Conservation (phyloP, 2,113 vertebrate species). For the Daphoenositta chrysoptera region DNA sequence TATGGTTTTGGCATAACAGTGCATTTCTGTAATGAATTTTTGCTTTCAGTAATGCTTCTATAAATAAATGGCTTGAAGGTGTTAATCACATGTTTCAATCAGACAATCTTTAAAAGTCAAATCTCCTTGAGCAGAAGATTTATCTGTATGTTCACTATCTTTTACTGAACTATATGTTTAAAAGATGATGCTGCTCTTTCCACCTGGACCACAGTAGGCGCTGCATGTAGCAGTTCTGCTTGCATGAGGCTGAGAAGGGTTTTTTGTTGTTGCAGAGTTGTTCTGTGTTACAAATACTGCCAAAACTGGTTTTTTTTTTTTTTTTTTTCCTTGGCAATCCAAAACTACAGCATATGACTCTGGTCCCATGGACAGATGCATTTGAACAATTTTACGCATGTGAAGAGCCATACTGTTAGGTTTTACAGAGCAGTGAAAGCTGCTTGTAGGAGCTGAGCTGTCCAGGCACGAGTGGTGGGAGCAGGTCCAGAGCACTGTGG, state of each 20-base stretch:
- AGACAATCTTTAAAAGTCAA: not conserved
- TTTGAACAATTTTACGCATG: not conserved
- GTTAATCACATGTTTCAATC: not conserved
- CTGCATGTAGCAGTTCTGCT: not conserved
- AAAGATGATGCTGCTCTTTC: not conserved
- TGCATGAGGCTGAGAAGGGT: not conserved
- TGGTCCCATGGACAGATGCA: not conserved
- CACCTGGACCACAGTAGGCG: not conserved
- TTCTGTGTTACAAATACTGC: not conserved
- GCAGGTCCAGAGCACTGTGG: not conserved
- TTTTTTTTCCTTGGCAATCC: not conserved
- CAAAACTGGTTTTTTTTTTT: not conserved
- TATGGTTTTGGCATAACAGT: not conserved
- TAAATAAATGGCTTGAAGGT: not conserved
- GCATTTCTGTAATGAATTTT: not conserved
- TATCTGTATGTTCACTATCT: not conserved
- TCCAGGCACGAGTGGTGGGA: not conserved
- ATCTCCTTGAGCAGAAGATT: not conserved
- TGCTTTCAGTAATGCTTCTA: not conserved
- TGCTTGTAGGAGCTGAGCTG: not conserved
- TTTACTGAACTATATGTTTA: not conserved
- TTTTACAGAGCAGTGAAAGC: not conserved
- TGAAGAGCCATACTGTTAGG: not conserved
- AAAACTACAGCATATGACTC: not conserved
- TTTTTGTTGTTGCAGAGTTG: not conserved